Percentiles rank a stretch among this genome's conserved stretches.
Conservation (phyloP, 1,140 invertebrate species). For the Diabrotica virgifera region DNA sequence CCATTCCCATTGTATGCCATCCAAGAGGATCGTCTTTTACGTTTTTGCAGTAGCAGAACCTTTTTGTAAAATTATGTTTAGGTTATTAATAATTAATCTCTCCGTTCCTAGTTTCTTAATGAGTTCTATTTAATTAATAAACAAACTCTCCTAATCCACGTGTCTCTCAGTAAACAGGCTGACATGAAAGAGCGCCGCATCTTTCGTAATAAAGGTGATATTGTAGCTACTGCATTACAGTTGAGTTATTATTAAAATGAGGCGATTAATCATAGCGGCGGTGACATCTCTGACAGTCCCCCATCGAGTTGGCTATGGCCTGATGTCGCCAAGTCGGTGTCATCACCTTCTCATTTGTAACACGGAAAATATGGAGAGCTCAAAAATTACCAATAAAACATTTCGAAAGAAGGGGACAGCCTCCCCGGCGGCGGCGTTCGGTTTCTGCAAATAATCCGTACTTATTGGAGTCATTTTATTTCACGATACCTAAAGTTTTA, state of each 20-base stretch:
- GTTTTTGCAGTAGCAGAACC: too few species aligned
- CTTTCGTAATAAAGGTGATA: conserved; percentile 34
- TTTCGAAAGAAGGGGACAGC: background rate
- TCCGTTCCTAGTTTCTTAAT: background rate
- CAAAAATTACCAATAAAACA: conserved; percentile 1
- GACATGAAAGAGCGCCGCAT: conserved; percentile 23
- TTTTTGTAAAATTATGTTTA: too few species aligned
- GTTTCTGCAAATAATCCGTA: too few species aligned
- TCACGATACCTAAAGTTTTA: too few species aligned
- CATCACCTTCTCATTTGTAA: conserved; percentile 32
- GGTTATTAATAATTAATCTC: too few species aligned
- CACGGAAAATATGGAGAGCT: conserved; percentile 22
- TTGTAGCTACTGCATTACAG: conserved; percentile 36
- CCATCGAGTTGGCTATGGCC: conserved; percentile 25
- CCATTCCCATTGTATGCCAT: too few species aligned
- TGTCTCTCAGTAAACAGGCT: conserved; percentile 28
- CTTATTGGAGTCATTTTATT: too few species aligned
- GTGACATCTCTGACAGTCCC: conserved; percentile 36
- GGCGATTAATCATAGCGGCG: conserved; percentile 32
- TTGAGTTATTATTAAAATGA: conserved; percentile 37
- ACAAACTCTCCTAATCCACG: conserved; percentile 29
- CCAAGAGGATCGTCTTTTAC: too few species aligned
- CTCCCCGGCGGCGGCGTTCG: too few species aligned
- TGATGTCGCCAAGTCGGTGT: conserved; percentile 33
- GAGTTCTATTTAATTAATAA: conserved; percentile 27